Evolutionary conservation across 1,140 invertebrate species (phyloP).

Genomic region (Drosophila mauritiana): DNA sequence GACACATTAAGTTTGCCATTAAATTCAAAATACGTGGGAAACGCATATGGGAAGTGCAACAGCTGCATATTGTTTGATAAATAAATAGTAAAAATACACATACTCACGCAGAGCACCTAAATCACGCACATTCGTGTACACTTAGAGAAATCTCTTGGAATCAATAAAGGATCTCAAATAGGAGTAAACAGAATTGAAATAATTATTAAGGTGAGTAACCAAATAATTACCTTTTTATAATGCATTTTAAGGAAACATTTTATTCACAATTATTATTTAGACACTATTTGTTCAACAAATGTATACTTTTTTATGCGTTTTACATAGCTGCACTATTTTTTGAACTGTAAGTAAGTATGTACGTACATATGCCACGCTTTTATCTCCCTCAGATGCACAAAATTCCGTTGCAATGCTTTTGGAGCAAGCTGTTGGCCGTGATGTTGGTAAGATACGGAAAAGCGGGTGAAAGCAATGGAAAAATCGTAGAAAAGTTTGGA

Average conservation of each 20-base stretch:
- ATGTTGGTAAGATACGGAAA: constrained; percentile 9
- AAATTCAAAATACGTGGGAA: constrained; percentile 54
- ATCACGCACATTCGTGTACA: constrained; percentile 15
- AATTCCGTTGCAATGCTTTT: constrained; percentile 15
- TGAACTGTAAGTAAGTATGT: neutral
- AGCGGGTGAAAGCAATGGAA: neutral
- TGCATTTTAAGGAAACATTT: too few species aligned
- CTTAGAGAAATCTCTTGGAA: neutral
- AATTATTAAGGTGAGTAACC: too few species aligned
- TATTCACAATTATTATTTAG: too few species aligned
- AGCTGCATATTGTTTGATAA: constrained; percentile 72
- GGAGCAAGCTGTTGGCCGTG: constrained; percentile 13
- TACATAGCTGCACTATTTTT: neutral
- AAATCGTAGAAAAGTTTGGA: neutral
- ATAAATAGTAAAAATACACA: constrained; percentile 52
- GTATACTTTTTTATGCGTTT: too few species aligned
- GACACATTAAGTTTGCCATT: constrained; percentile 55
- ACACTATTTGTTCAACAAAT: too few species aligned
- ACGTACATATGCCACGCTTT: constrained; percentile 13
- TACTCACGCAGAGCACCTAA: constrained; percentile 12
- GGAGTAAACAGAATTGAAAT: too few species aligned
- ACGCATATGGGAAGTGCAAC: constrained; percentile 71
- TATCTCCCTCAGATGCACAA: constrained; percentile 12
- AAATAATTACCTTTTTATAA: too few species aligned
- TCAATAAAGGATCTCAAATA: too few species aligned